A percentile compares a stretch with the other conserved stretches of the same genome.
Evolutionary conservation across 2,113 vertebrate genomes (phyloP).

Genomic region (Triplophysa tibetana): DNA sequence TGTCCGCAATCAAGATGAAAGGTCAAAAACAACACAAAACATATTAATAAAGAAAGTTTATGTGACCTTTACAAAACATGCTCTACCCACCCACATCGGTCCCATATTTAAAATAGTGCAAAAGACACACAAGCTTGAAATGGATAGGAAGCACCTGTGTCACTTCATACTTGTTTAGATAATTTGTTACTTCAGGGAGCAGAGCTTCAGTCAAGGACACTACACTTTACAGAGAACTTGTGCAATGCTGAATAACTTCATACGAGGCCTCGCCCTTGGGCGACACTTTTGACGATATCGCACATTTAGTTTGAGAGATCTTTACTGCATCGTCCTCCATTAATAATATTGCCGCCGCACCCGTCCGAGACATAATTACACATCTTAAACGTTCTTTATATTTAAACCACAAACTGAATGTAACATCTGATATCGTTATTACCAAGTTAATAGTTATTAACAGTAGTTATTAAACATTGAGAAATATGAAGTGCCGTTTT

Average conservation of each 20-base stretch:
- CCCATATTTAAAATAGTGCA: background rate
- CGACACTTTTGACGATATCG: slow-evolving; percentile 11
- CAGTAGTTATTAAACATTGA: no score
- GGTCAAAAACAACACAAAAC: background rate
- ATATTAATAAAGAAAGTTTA: background rate
- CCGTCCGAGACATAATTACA: background rate
- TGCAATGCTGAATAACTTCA: background rate
- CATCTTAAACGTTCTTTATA: no score
- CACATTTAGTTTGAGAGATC: background rate
- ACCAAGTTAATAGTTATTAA: background rate
- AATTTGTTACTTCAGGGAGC: slow-evolving; percentile 2
- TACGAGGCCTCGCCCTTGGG: background rate
- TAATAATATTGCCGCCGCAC: background rate
- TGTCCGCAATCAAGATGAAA: background rate
- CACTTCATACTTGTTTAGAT: background rate
- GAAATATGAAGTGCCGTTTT: no score
- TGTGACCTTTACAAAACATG: slow-evolving; percentile 6
- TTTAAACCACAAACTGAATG: background rate
- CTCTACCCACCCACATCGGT: background rate
- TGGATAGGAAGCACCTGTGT: slow-evolving; percentile 15
- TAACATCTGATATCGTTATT: background rate
- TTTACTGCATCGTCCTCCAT: background rate
- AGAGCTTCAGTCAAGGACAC: background rate
- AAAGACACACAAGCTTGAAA: background rate
- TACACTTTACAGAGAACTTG: background rate